Base-by-base conservation (phyloP, 2,888 invertebrate genomes). In the Abrostola tripartita region DNA sequence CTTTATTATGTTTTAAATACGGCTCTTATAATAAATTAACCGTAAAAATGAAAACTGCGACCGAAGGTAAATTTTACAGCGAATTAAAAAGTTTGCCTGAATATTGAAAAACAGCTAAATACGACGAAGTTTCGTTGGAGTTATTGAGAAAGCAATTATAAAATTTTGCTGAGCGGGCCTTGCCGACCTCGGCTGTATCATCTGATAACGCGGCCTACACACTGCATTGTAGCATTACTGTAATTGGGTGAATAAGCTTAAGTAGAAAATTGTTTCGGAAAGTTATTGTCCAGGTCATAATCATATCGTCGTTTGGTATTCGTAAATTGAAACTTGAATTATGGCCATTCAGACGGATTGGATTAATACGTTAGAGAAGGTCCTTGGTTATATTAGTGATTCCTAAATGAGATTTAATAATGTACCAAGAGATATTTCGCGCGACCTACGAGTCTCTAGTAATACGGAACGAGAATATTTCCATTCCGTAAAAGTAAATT, bases 111-210 rank as follows among this genome's bases (percentile, higher is more conserved):
- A 68, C 54, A 58, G 67, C 65, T 64, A 68, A 73, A 69, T 57
- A 60, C 71, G 67, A 66, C 68, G 69, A 75, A 74, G 74, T 74
- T 79, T 66, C 53, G 61, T 59, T 57, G 68, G 66, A 65, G 73
- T 74, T 76, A 82, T 80, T 79, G 83, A 81, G 81, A 66, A 74
- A 81, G 83, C 86, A 88, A 87, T 89, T 89, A 89, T 69, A 65
- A 81, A 78, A 77, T 81, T 78, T 75, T 71, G 82, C 74, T 74
- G 83, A 81, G 78, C 76, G 63, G 71, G 61, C 61, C 66, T 52
- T 55, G 54, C 40, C 40, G 65, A 61, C 55, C 47, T 36, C 56
- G 38, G 36, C 59, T 47, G 40, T 47, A 57, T 72, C 68, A 76
- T 69, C 64, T 62, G 65, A 78, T 76, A 76, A 66, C 51, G 61